These are phyloP conservation scores for Calidris pygmaea DNA, from an alignment of 2,113 vertebrate species.

Conservation along the genomic window DNA sequence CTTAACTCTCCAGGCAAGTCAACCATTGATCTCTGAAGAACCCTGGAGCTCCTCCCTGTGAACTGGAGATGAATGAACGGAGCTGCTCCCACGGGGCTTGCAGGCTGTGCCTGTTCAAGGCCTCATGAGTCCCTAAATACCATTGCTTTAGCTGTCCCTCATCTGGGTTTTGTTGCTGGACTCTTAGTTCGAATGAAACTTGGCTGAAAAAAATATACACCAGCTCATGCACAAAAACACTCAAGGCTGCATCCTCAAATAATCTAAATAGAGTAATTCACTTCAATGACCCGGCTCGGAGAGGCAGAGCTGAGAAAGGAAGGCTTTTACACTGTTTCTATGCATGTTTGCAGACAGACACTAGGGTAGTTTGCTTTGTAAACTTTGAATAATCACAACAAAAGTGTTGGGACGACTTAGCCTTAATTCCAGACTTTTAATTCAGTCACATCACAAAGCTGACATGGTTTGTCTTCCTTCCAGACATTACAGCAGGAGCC, in stretches of 20 bases:
- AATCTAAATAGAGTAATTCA: neutral
- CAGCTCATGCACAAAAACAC: neutral
- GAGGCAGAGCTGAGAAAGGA: neutral
- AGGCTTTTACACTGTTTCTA: neutral
- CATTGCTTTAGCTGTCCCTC: neutral
- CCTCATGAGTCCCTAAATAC: neutral
- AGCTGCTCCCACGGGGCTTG: neutral
- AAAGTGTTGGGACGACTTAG: neutral
- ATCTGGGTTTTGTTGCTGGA: neutral
- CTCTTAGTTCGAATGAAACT: neutral
- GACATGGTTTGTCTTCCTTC: neutral
- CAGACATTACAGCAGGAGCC: neutral
- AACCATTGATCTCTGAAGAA: neutral
- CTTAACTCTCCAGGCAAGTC: neutral
- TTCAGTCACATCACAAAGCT: neutral
- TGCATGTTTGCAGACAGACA: rapidly evolving
- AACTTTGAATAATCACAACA: neutral
- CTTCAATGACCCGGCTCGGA: neutral
- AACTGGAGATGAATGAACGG: neutral
- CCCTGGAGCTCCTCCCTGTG: neutral
- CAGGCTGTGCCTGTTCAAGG: neutral
- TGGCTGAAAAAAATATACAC: neutral
- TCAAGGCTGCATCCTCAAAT: neutral
- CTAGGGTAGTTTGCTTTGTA: neutral
- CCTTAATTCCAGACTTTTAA: neutral